Evolutionary conservation across 2,113 vertebrate genomes (phyloP), one percentile per base, ranked within the genome.

Genomic region (Myodes glareolus): DNA sequence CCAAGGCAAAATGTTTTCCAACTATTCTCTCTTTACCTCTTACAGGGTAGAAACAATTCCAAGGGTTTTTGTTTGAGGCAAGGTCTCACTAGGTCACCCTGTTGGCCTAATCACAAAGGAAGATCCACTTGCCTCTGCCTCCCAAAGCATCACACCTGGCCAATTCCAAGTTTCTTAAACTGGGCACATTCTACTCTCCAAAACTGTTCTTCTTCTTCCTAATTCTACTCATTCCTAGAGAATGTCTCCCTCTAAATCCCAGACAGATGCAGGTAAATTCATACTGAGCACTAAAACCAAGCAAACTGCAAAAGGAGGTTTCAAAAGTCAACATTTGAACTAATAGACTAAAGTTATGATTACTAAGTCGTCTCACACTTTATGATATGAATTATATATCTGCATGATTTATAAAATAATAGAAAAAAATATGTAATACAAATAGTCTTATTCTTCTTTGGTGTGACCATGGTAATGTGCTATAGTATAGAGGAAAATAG

Each of bases 241-340:
- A 17, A 80, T 1, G 84, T 36, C 36, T 92, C 86, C 31, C 68
- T 36, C 65, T 55, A 58, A 58, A 58, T 91, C 94, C 73, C 73
- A 90, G 39, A 91, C 50, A 50, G 84, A 39, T 77, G 4, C 47
- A 92, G 33, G 9, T 85, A 91, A 96, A 93, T 80, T 76, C 77
- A 92, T 36, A 88, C 21, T 52, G 95, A 92, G 39, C 92, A 95
- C 42, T 73, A 86, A 95, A 52, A 68, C 50, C 68, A 93, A 95
- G 42, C 36, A 94, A 95, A 95, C 11, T 96, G 17, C 68, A 94
- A 94, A 95, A 61, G 16, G 72, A 84, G 50, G 1, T 81, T 85
- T 91, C 45, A 73, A 39, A 68, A n/a, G 55, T 42, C 27, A 93
- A 36, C 55, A 84, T 63, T 29, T 61, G 67, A 85, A 85, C 31